Conservation (phyloP, 1,140 invertebrate genomes). For the Papilio machaon region DNA sequence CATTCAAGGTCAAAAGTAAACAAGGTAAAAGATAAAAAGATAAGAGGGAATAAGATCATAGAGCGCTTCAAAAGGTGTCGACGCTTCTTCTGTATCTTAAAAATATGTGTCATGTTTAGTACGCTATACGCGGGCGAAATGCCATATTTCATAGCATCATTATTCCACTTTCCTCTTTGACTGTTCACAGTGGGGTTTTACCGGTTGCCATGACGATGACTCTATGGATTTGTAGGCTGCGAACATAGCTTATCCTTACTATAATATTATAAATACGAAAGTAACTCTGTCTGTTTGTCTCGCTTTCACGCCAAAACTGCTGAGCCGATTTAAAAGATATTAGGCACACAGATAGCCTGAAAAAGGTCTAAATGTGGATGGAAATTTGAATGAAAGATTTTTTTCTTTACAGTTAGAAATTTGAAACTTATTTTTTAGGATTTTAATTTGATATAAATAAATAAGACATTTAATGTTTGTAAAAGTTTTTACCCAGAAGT, state of each 20-base stretch:
- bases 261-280: no score
- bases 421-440: no score
- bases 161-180: conserved; percentile 64
- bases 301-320: no score
- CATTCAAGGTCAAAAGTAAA: not conserved
- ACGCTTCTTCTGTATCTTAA: conserved; percentile 23
- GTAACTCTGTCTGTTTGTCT: no score
- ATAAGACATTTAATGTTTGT: no score
- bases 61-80: conserved; percentile 35
- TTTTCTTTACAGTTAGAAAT: no score
- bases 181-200: conserved; percentile 51
- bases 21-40: not conserved
- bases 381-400: no score
- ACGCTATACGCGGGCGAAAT: conserved; percentile 34
- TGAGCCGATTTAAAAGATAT: no score
- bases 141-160: conserved; percentile 68
- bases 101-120: conserved; percentile 25
- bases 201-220: conserved; percentile 62
- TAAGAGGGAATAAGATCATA: not conserved
- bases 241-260: conserved; percentile 57
- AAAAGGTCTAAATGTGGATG: no score
- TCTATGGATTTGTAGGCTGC: conserved; percentile 57
- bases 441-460: no score
- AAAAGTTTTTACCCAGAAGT: no score
- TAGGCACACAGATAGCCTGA: no score